Percentiles rank a stretch among this genome's conserved stretches.
phyloP scores from a whole-genome alignment of 2,797 vertebrate species.

The Danio tinwini region DNA sequence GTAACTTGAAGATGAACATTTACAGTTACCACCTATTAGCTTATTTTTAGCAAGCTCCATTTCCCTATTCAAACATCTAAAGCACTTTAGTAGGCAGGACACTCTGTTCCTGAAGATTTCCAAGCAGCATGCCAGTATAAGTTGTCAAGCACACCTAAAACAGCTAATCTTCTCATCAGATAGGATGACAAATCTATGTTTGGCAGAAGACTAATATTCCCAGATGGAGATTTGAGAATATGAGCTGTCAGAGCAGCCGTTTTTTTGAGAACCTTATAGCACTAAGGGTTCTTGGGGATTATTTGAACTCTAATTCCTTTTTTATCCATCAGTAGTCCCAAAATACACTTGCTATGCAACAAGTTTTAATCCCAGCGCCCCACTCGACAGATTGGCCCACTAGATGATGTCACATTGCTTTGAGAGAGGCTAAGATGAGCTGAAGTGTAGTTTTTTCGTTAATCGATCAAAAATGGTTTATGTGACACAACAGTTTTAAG shows the following conservation, averaged over 20 bases:
- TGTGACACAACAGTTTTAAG: background rate
- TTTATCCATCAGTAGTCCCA: slow-evolving; percentile 72
- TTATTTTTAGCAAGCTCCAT: slow-evolving; percentile 16
- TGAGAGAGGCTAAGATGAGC: slow-evolving; percentile 25
- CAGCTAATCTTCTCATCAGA: slow-evolving; percentile 31
- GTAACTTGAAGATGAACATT: slow-evolving; percentile 1
- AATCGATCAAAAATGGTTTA: background rate
- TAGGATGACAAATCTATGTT: slow-evolving; percentile 36
- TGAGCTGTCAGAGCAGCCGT: slow-evolving; percentile 54
- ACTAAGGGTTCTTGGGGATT: slow-evolving; percentile 65
- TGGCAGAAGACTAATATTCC: slow-evolving; percentile 21
- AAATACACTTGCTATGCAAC: slow-evolving; percentile 74
- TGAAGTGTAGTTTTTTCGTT: background rate
- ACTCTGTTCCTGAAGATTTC: slow-evolving; percentile 14
- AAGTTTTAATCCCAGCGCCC: slow-evolving; percentile 70
- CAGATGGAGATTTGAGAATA: slow-evolving; percentile 43
- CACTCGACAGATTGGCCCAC: background rate
- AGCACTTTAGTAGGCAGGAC: background rate
- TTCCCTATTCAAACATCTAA: slow-evolving; percentile 1
- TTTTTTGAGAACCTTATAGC: slow-evolving; percentile 62
- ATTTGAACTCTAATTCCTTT: slow-evolving; percentile 75
- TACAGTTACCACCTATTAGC: background rate
- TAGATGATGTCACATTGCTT: slow-evolving; percentile 23
- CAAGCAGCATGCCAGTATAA: slow-evolving; percentile 20
- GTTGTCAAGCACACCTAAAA: slow-evolving; percentile 1